Evolutionary conservation across 53 echinoderm and acorn worm genomes (phyloP).

Genomic region (Arbacia lixula): DNA sequence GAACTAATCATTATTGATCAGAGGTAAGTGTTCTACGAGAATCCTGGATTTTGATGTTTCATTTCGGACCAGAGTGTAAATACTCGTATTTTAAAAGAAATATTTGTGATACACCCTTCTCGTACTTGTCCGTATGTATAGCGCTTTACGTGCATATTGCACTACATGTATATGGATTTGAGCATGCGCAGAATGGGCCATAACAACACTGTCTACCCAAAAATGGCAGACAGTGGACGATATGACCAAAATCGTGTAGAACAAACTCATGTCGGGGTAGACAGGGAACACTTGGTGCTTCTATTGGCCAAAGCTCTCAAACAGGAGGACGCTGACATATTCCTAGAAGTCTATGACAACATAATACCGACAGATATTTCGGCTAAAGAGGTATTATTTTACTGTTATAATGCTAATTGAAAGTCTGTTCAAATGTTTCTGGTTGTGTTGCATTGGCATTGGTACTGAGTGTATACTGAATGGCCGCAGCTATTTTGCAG

Average conservation of each 20-base stretch:
- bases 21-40: conserved; percentile 28
- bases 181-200: conserved; percentile 84
- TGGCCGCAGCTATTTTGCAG: too few species aligned
- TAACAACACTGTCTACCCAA: conserved; percentile 85
- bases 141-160: too few species aligned
- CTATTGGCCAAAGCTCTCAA: conserved; percentile 70
- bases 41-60: neutral
- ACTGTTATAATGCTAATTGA: neutral
- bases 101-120: too few species aligned
- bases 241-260: conserved; percentile 42
- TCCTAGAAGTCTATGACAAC: conserved; percentile 77
- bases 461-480: neutral
- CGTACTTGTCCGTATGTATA: too few species aligned
- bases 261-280: conserved; percentile 52
- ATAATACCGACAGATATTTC: conserved; percentile 63
- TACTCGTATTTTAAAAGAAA: too few species aligned
- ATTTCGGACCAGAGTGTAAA: neutral
- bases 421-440: neutral
- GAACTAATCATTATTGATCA: neutral
- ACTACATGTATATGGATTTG: too few species aligned
- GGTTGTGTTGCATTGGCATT: neutral
- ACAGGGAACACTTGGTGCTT: conserved; percentile 56
- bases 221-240: conserved; percentile 79
- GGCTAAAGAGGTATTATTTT: conserved; percentile 54
- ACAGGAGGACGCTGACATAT: conserved; percentile 65